Evolutionary conservation across 1,140 invertebrate species (phyloP).

Genomic region (Aphidius ervi): DNA sequence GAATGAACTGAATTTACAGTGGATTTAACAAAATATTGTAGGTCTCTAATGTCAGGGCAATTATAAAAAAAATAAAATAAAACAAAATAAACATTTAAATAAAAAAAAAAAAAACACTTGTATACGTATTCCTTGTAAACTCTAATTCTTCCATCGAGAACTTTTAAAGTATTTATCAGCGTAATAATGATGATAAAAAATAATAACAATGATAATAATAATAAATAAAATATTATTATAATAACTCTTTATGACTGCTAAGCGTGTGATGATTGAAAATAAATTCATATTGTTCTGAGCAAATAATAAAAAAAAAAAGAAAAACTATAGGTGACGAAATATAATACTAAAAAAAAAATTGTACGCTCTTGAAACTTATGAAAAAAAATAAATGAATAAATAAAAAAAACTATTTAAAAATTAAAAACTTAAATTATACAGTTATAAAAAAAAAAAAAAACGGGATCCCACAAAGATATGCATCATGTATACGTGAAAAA

Average conservation of each 20-base stretch:
- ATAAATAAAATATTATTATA: conserved; percentile 52
- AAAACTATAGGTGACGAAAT: conserved; percentile 3
- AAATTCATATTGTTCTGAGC: conserved; percentile 26
- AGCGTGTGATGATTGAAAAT: conserved; percentile 45
- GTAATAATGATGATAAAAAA: conserved; percentile 47
- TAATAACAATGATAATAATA: conserved; percentile 48
- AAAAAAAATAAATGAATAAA: conserved; percentile 17
- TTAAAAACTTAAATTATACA: conserved; percentile 24
- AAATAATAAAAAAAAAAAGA: conserved; percentile 22
- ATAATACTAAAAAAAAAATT: conserved; percentile 14
- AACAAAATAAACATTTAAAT: conserved; percentile 26
- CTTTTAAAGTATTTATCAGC: conserved; percentile 54
- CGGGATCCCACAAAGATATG: conserved; percentile 48
- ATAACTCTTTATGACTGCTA: conserved; percentile 52
- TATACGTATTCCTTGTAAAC: conserved; percentile 57
- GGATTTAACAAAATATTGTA: conserved; percentile 17
- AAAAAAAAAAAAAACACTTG: conserved; percentile 44
- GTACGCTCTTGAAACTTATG: conserved; percentile 15
- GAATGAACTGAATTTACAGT: conserved; percentile 6
- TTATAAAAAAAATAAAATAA: conserved; percentile 22
- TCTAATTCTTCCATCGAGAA: conserved; percentile 56
- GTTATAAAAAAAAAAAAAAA: conserved; percentile 32
- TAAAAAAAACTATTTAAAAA: conserved; percentile 17
- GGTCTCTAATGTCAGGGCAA: conserved; percentile 11
- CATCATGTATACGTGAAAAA: conserved; percentile 53